Percentiles rank a stretch among this genome's conserved stretches.
These are phyloP conservation scores for Carabus problematicus DNA, from an alignment of 2,888 invertebrate genomes.

Conservation along the genomic window DNA sequence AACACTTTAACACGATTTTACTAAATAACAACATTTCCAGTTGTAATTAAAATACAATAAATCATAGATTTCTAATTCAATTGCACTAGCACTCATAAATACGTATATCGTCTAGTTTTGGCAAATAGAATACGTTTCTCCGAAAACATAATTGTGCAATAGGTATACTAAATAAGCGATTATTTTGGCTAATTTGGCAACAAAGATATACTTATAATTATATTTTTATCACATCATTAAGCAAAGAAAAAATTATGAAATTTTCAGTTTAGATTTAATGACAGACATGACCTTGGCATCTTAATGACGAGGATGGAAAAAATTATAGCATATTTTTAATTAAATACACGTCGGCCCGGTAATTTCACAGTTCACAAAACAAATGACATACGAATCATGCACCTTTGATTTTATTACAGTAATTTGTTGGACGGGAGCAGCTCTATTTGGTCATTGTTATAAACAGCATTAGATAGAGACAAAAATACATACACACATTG, in stretches of 20 bases:
- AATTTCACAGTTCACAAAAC: slow-evolving; percentile 21
- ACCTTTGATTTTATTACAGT: slow-evolving; percentile 12
- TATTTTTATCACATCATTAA: no score
- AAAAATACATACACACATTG: no score
- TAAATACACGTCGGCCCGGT: slow-evolving; percentile 10
- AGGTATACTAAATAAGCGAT: no score
- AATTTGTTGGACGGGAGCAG: slow-evolving; percentile 12
- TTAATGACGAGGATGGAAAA: no score
- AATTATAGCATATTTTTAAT: slow-evolving; percentile 23
- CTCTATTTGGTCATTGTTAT: slow-evolving; percentile 9
- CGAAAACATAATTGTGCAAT: no score
- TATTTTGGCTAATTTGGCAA: no score
- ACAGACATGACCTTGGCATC: no score
- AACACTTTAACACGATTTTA: slow-evolving; percentile 23
- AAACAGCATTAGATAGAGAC: no score
- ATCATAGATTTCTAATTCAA: slow-evolving; percentile 20
- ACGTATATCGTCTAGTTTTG: not conserved
- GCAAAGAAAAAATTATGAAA: no score
- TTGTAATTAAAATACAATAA: slow-evolving; percentile 22
- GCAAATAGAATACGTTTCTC: not conserved
- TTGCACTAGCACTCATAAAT: slow-evolving; percentile 5
- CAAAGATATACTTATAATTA: no score
- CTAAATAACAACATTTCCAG: slow-evolving; percentile 24
- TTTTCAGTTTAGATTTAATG: no score
- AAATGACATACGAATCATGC: slow-evolving; percentile 15